Percentiles rank a stretch among this genome's conserved stretches.
These are phyloP conservation scores for Eueremaeus valkanovi DNA, from an alignment of 2,888 invertebrate genomes.

Conservation along the genomic window DNA sequence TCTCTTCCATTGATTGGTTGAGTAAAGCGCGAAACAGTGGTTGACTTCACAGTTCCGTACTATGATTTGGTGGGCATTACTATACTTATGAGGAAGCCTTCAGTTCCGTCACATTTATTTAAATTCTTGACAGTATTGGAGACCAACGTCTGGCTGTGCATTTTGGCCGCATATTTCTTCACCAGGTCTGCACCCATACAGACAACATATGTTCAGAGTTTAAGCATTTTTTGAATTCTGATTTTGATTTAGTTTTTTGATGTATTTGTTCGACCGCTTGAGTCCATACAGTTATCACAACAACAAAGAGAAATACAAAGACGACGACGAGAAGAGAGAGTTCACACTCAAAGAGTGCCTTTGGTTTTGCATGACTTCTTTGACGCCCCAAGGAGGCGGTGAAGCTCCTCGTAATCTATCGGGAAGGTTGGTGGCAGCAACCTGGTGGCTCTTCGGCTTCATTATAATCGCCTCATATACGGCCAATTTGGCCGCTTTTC, in stretches of 20 bases:
- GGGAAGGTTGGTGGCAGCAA: constrained; percentile 88
- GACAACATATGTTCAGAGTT: not conserved
- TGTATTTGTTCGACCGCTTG: constrained; percentile 96
- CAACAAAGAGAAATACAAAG: constrained; percentile 56
- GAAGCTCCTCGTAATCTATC: constrained; percentile 95
- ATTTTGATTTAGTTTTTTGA: constrained; percentile 60
- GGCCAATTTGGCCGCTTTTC: constrained; percentile 93
- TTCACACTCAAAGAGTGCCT: constrained; percentile 40
- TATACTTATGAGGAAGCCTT: constrained; percentile 87
- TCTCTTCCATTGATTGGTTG: too few relatives aligned
- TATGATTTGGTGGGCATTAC: constrained; percentile 96
- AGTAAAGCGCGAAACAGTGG: constrained; percentile 91
- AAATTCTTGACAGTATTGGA: constrained; percentile 95
- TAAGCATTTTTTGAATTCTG: not conserved
- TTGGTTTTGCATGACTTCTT: constrained; percentile 62
- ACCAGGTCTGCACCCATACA: constrained; percentile 56
- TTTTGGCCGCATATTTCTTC: constrained; percentile 88
- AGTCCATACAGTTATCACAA: constrained; percentile 96
- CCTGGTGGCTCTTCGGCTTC: constrained; percentile 99
- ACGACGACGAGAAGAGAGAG: constrained; percentile 42
- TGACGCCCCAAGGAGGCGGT: constrained; percentile 88
- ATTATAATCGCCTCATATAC: constrained; percentile 98
- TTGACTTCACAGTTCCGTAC: constrained; percentile 93
- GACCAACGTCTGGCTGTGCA: constrained; percentile 93
- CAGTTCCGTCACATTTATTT: constrained; percentile 84